Evolutionary conservation across 2,888 invertebrate genomes (phyloP).

Genomic region (Campaea margaritaria): DNA sequence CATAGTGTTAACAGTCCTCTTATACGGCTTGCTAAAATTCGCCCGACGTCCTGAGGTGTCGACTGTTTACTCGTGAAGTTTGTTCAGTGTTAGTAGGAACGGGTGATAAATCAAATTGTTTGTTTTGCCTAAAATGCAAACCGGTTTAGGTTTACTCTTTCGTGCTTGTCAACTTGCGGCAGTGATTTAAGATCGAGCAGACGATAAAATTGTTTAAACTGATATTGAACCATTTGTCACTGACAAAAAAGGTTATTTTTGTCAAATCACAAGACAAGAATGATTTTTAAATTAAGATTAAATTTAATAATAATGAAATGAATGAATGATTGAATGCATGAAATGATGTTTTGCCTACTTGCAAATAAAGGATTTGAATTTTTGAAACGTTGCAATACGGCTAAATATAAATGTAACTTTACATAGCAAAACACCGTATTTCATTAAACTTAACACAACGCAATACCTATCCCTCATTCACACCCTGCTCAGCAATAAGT

Average conservation of each 20-base stretch:
- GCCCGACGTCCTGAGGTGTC: conserved; percentile 32
- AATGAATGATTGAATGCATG: no score
- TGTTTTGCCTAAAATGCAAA: conserved; percentile 33
- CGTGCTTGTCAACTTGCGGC: conserved; percentile 20
- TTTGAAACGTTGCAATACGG: no score
- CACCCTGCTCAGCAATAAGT: conserved; percentile 26
- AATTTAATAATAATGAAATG: no score
- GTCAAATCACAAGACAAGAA: no score
- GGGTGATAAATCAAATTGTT: conserved; percentile 43
- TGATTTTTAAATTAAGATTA: no score
- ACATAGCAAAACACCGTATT: no score
- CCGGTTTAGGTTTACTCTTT: conserved; percentile 22
- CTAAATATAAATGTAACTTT: neutral
- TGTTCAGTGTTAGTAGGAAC: conserved; percentile 33
- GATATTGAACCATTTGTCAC: no score
- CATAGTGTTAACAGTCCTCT: conserved; percentile 13
- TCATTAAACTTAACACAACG: neutral
- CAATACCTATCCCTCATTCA: conserved; percentile 7
- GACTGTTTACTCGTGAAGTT: conserved; percentile 38
- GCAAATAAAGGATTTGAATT: no score
- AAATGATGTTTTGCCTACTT: no score
- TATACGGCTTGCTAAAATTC: conserved; percentile 28
- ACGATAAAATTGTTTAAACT: conserved; percentile 13
- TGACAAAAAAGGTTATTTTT: no score
- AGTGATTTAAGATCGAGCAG: conserved; percentile 19